A percentile compares a stretch with the other conserved stretches of the same genome.
Conservation (phyloP, 2,888 invertebrate species). For the Pycnomerus fuliginosus region DNA sequence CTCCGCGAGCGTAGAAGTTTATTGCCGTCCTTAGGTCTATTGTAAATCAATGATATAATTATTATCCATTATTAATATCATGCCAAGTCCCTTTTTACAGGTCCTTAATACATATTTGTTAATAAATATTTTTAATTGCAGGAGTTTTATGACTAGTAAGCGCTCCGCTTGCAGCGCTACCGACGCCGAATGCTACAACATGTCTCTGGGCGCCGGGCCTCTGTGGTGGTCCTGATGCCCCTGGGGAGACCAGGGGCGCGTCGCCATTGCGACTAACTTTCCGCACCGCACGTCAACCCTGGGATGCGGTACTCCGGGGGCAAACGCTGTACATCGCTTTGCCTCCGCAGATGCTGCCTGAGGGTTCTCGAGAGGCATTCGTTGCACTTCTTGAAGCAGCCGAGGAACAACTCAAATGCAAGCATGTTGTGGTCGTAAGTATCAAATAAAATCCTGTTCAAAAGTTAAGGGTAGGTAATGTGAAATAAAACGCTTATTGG, state of each 20-base stretch:
- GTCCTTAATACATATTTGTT: conserved; percentile 2
- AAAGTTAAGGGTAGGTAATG: too few species aligned
- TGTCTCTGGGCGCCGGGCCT: conserved; percentile 98
- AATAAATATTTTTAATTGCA: conserved; percentile 9
- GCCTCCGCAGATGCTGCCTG: conserved; percentile 81
- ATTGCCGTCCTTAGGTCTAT: too few species aligned
- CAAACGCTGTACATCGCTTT: conserved; percentile 85
- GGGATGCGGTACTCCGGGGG: conserved; percentile 58
- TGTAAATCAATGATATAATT: too few species aligned
- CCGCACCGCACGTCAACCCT: conserved; percentile 54
- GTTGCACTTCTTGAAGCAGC: conserved; percentile 93
- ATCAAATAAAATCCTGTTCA: background rate
- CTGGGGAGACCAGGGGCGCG: conserved; percentile 72
- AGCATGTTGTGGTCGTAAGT: conserved; percentile 70
- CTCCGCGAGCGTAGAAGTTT: too few species aligned
- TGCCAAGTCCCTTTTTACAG: conserved; percentile 5
- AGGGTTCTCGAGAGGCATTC: conserved; percentile 94
- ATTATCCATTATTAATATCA: conserved; percentile 4
- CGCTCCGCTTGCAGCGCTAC: conserved; percentile 69
- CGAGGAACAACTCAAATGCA: conserved; percentile 86
- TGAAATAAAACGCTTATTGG: too few species aligned
- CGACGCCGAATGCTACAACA: conserved; percentile 73
- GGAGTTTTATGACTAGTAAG: conserved; percentile 55
- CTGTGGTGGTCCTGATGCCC: conserved; percentile 99
- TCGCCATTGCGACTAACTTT: conserved; percentile 49